These are phyloP conservation scores for Isurus oxyrinchus DNA, from an alignment of 2,113 vertebrate genomes.

Conservation along the genomic window DNA sequence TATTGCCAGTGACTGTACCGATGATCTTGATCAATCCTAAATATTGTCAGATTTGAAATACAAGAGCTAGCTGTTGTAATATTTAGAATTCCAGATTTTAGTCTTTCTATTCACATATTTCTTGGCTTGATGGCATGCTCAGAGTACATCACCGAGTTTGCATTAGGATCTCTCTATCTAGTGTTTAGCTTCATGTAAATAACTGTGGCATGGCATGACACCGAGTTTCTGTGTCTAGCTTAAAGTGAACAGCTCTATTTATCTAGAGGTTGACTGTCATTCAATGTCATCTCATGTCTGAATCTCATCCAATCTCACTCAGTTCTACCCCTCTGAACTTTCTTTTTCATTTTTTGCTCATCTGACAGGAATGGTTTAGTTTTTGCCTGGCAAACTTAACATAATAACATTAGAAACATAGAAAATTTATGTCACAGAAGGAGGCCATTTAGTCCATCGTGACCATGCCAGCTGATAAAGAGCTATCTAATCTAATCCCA, in stretches of 20 bases:
- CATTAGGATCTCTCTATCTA: not conserved
- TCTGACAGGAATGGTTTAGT: not conserved
- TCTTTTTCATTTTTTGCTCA: not conserved
- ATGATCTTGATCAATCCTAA: not conserved
- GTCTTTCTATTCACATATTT: not conserved
- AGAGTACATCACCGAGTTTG: not conserved
- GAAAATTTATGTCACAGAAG: too few species aligned
- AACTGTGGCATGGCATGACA: not conserved
- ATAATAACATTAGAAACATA: too few species aligned
- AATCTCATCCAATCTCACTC: not conserved
- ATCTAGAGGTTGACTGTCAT: not conserved
- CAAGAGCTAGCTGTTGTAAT: not conserved
- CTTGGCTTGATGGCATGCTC: not conserved
- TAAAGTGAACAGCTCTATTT: not conserved
- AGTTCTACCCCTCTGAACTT: not conserved
- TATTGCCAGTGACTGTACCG: not conserved
- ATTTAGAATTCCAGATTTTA: not conserved
- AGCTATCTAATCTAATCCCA: too few species aligned
- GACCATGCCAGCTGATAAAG: too few species aligned
- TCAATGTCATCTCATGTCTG: not conserved
- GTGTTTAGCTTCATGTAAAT: not conserved
- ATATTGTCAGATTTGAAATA: not conserved
- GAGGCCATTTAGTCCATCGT: too few species aligned
- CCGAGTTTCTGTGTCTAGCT: not conserved
- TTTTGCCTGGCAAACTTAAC: not conserved